Evolutionary conservation across 2,113 vertebrate genomes (phyloP).

Genomic region (Python bivittatus): DNA sequence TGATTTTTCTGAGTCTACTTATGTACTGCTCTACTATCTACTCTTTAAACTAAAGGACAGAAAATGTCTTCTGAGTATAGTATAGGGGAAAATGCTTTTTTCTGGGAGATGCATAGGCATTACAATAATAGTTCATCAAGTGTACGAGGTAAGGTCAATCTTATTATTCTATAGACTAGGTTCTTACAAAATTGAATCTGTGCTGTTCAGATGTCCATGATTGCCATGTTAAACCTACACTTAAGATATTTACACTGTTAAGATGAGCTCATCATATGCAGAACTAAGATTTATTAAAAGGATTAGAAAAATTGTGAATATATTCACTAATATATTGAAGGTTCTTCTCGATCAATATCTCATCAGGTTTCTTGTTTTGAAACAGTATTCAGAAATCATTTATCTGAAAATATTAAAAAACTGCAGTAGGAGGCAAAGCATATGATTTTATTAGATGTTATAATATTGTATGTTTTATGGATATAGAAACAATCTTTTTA

Average conservation of each 20-base stretch:
- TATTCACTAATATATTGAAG: neutral
- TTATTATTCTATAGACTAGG: neutral
- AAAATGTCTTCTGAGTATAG: neutral
- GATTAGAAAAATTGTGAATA: neutral
- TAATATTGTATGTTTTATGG: neutral
- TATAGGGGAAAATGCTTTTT: neutral
- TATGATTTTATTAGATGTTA: neutral
- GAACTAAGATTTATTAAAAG: neutral
- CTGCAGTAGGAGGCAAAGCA: neutral
- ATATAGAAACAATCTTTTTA: neutral
- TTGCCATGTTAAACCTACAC: neutral
- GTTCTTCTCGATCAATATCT: neutral
- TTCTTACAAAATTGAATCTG: neutral
- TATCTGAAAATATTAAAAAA: neutral
- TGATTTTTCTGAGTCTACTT: neutral
- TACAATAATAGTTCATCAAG: neutral
- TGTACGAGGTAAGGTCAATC: neutral
- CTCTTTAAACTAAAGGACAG: neutral
- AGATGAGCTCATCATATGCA: neutral
- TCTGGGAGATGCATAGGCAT: neutral
- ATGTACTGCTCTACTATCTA: neutral
- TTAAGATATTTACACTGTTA: neutral
- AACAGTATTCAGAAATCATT: neutral
- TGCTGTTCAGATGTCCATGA: neutral
- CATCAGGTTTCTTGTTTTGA: neutral